Conservation (phyloP, 2,797 vertebrate species). For the Amphiprion clarkii region DNA sequence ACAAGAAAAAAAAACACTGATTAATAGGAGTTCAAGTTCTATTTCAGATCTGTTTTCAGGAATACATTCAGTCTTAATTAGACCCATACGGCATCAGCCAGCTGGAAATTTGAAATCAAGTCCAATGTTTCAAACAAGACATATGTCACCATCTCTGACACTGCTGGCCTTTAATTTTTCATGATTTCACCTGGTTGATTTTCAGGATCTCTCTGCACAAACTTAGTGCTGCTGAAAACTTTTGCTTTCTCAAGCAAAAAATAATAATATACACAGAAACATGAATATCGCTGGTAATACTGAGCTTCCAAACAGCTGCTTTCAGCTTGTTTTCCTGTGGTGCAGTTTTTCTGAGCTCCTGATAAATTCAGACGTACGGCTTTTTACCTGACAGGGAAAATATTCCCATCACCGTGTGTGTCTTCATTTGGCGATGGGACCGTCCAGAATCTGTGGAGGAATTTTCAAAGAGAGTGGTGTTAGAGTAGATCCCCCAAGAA, state of each 20-base stretch:
- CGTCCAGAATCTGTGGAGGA: conserved; percentile 36
- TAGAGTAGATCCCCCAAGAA: conserved; percentile 56
- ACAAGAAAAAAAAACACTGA: conserved; percentile 80
- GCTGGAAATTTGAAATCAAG: conserved; percentile 85
- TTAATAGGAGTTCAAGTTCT: conserved; percentile 85
- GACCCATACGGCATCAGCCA: conserved; percentile 83
- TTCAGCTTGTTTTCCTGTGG: no score
- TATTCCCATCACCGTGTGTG: conserved; percentile 15
- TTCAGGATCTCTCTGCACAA: conserved; percentile 39
- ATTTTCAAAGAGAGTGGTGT: conserved; percentile 55
- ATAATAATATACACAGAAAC: background rate
- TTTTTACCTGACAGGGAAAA: conserved; percentile 40
- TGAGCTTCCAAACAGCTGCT: no score
- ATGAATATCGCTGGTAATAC: no score
- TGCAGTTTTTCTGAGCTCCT: conserved; percentile 8
- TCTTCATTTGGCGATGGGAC: conserved; percentile 33
- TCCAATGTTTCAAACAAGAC: conserved; percentile 78
- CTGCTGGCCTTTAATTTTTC: conserved; percentile 67
- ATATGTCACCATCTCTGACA: conserved; percentile 82
- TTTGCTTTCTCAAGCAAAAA: background rate
- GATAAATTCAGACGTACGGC: conserved; percentile 33
- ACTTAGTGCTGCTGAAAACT: conserved; percentile 5
- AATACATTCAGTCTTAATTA: conserved; percentile 86
- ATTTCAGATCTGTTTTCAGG: conserved; percentile 85
- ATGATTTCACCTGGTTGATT: conserved; percentile 75